Base-by-base conservation (phyloP, 2,888 invertebrate species). In the Dione vanillae region DNA sequence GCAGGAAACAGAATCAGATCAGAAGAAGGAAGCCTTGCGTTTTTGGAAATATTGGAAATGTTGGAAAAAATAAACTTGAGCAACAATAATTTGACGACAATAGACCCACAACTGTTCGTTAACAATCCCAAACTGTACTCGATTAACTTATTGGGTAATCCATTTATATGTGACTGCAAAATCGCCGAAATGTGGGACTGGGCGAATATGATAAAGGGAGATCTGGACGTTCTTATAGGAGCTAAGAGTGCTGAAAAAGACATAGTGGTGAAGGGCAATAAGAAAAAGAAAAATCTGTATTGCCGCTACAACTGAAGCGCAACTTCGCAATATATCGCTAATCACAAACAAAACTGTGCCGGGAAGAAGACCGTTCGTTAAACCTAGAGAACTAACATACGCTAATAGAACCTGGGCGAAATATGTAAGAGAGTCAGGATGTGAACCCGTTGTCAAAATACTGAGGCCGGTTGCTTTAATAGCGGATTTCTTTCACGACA, bases 101-200 rank as follows among this genome's bases (percentile, higher is more conserved):
- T 96, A 20, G 92, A 94, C 52, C 95, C 95, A 0, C 87, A 92
- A 52, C 85, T 94, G 11, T 93, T 96, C 65, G 85, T 87, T 1
- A 86, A 90, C 62, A 96, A 96, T 84, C 93, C 94, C 0, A 94
- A 93, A 72, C 80, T 96, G 6, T 86, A 94, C 69, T 95, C 94
- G 3, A 78, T 96, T 61, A 95, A 95, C 79, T 85, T 96, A 8
- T 89, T 96, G 10, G 95, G 95, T 3, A 96, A 96, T 86, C 96
- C 95, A 1, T 96, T 96, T 89, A 86, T 94, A 69, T 96, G 96
- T 79, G 95, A 95, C 77, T 96, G 96, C 77, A 94, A 95, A 74
- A 94, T 96, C 35, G 95, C 95, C 0, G 95, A 95, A 70, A 94
- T 96, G 91, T 96, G 96, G 96, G 94, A 95, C 77, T 96, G 96